Percentiles rank a stretch among this genome's conserved stretches.
These are phyloP conservation scores for Pollimyrus isidori DNA, from an alignment of 2,113 vertebrate genomes.

Conservation along the genomic window DNA sequence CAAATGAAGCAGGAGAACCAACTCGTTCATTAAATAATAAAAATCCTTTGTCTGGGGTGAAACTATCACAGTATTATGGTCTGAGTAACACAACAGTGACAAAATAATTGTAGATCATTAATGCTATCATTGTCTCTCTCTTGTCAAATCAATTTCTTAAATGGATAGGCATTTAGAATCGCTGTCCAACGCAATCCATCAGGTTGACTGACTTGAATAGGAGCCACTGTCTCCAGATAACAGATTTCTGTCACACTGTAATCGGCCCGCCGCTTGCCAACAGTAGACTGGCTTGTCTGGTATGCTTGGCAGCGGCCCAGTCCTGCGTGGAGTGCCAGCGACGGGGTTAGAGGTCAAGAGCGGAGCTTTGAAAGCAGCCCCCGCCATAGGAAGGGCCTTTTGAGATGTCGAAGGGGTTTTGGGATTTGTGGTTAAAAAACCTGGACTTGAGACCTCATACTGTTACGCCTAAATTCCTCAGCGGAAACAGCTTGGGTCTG, in stretches of 20 bases:
- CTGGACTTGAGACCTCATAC: background rate
- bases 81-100: background rate
- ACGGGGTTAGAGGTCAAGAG: background rate
- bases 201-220: slow-evolving; percentile 12
- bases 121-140: slow-evolving; percentile 1
- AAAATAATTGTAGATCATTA: slow-evolving; percentile 4
- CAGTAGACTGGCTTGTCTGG: background rate
- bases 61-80: background rate
- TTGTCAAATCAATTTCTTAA: slow-evolving; percentile 11
- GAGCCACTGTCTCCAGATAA: background rate
- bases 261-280: background rate
- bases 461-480: background rate
- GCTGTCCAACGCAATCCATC: slow-evolving; percentile 10
- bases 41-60: background rate
- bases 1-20: background rate
- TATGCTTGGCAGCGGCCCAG: background rate
- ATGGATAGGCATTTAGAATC: slow-evolving; percentile 10
- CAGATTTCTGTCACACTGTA: background rate
- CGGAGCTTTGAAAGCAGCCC: background rate
- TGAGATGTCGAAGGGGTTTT: background rate
- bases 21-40: background rate
- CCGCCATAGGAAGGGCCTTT: background rate
- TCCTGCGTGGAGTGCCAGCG: background rate
- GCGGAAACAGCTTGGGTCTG: background rate
- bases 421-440: background rate